These are phyloP conservation scores for Elanus axillaris DNA, from an alignment of 2,113 vertebrate species.

Conservation along the genomic window DNA sequence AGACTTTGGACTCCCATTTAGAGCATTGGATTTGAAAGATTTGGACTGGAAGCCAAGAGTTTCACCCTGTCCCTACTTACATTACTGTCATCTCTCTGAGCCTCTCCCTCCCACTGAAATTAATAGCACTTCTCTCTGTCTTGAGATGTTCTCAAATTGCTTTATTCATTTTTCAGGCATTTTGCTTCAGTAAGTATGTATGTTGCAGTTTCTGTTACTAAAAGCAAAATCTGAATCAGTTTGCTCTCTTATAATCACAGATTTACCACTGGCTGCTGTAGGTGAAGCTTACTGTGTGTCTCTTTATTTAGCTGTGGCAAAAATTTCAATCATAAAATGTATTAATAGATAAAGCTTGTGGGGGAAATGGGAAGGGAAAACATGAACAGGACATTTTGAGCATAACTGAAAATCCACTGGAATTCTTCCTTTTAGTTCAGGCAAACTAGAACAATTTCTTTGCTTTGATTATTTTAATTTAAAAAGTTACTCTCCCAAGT, in stretches of 20 bases:
- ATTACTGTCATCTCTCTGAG: background rate
- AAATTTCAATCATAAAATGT: background rate
- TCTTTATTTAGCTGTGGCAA: background rate
- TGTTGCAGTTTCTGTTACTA: background rate
- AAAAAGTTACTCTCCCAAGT: background rate
- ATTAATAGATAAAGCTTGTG: background rate
- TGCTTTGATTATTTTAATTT: background rate
- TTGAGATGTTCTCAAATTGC: background rate
- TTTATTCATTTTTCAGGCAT: background rate
- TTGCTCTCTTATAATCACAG: background rate
- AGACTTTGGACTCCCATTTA: background rate
- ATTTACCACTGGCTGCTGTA: background rate
- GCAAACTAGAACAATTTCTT: background rate
- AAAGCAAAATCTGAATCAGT: background rate
- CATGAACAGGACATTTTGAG: background rate
- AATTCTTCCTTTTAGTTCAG: background rate
- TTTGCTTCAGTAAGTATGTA: background rate
- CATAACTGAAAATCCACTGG: background rate
- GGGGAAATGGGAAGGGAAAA: background rate
- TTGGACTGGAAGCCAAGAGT: background rate
- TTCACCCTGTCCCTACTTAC: background rate
- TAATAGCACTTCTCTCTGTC: background rate
- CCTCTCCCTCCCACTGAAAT: background rate
- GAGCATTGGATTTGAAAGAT: background rate
- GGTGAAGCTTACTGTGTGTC: background rate